phyloP scores from a whole-genome alignment of 2,797 vertebrate species.

The Prionace glauca region DNA sequence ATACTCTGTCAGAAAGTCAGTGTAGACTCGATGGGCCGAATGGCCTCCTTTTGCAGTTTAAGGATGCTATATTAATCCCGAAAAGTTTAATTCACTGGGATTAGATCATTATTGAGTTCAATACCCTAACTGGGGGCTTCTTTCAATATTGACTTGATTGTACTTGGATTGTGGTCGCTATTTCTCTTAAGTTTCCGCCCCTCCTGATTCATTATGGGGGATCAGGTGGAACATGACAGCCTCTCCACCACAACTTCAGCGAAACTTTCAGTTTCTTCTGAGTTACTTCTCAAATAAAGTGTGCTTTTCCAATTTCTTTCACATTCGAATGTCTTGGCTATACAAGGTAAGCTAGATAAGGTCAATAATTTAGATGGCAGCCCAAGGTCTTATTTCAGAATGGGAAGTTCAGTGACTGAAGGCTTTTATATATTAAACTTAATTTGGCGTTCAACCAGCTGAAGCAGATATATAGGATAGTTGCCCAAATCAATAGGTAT shows the following conservation, averaged over 20 bases:
- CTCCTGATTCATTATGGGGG: neutral
- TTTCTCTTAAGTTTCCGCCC: neutral
- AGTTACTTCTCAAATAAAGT: neutral
- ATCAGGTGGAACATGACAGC: neutral
- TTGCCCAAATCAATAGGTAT: conserved; percentile 24
- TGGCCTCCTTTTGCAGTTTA: too few species aligned
- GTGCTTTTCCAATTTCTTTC: neutral
- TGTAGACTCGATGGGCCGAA: too few species aligned
- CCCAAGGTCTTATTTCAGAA: conserved; percentile 13
- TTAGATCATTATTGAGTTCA: neutral
- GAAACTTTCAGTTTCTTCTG: neutral
- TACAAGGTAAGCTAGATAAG: neutral
- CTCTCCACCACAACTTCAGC: neutral
- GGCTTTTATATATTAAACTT: conserved; percentile 12
- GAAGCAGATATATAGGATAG: neutral
- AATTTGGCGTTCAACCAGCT: neutral
- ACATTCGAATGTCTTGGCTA: neutral
- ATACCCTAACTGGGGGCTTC: too few species aligned
- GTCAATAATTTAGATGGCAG: conserved; percentile 18
- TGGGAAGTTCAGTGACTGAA: conserved; percentile 1
- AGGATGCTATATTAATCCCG: too few species aligned
- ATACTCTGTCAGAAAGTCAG: too few species aligned
- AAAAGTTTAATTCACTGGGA: neutral
- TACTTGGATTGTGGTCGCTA: neutral
- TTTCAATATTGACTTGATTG: neutral